Percentiles rank a stretch among this genome's conserved stretches.
Evolutionary conservation across 2,113 vertebrate genomes (phyloP).

Genomic region (Macroglossus sobrinus): DNA sequence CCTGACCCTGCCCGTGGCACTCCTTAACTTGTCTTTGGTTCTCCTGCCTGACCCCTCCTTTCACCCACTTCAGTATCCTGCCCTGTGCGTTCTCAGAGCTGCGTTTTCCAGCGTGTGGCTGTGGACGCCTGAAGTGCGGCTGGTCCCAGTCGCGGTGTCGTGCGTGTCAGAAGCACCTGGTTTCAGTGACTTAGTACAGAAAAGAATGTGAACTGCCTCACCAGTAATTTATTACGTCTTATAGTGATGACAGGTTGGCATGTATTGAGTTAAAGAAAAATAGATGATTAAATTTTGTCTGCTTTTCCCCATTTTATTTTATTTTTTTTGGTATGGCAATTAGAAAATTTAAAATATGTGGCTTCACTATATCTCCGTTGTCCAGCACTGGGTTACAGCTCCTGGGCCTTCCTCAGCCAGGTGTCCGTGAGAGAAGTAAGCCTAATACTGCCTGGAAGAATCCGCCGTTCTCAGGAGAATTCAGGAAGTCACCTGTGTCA

Average conservation of each 20-base stretch:
- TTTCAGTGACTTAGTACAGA: not conserved
- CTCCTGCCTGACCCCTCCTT: not conserved
- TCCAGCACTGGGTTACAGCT: not conserved
- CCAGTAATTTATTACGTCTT: not conserved
- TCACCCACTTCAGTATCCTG: not conserved
- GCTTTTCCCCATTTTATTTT: too few species aligned
- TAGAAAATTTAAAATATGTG: not conserved
- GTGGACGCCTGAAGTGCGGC: not conserved
- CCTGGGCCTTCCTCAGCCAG: not conserved
- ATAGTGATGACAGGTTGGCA: not conserved
- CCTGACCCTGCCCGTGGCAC: not conserved
- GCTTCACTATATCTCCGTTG: not conserved
- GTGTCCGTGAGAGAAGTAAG: not conserved
- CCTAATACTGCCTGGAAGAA: not conserved
- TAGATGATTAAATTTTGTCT: not conserved
- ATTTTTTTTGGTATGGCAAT: not conserved
- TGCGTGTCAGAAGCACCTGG: not conserved
- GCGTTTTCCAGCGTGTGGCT: not conserved
- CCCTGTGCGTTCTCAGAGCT: not conserved
- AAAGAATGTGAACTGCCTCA: not conserved
- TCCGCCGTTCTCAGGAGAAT: not conserved
- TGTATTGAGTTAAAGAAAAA: not conserved
- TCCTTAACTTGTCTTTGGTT: not conserved
- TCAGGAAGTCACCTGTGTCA: not conserved
- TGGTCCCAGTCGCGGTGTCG: not conserved